A percentile compares a stretch with the other conserved stretches of the same genome.
These are phyloP conservation scores for Galleria mellonella DNA, from an alignment of 1,140 invertebrate genomes.

Conservation along the genomic window DNA sequence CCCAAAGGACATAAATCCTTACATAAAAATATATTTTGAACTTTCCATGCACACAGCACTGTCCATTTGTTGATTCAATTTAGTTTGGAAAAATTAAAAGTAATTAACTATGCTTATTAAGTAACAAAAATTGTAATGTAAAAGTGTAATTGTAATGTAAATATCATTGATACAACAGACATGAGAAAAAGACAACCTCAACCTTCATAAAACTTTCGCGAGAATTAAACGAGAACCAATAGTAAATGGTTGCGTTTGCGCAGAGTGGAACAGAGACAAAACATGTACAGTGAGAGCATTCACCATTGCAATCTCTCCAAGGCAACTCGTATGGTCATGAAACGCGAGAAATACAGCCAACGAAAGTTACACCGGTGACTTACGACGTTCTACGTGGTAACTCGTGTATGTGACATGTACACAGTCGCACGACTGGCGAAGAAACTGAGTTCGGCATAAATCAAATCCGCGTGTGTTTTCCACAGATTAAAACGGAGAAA, in stretches of 20 bases:
- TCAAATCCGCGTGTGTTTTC: neutral
- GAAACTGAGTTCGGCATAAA: no score
- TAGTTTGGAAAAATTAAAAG: no score
- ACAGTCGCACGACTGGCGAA: neutral
- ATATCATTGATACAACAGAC: no score
- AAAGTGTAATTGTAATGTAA: no score
- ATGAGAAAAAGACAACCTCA: no score
- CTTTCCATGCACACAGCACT: no score
- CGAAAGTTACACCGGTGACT: neutral
- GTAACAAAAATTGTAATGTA: no score
- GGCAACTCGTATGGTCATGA: neutral
- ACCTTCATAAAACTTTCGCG: no score
- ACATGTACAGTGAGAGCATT: constrained; percentile 1
- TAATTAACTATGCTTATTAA: no score
- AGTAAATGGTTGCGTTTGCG: constrained; percentile 1
- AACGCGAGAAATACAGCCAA: constrained; percentile 1
- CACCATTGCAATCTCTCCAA: constrained; percentile 7
- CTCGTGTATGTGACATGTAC: constrained; percentile 1
- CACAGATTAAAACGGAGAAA: neutral
- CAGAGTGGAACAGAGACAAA: constrained; percentile 1
- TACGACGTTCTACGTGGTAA: neutral
- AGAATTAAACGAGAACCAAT: neutral
- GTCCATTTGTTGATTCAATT: no score
- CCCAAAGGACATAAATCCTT: no score
- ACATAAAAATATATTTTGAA: no score